Evolutionary conservation across 2,888 invertebrate genomes (phyloP), one percentile per base, ranked within the genome.

Genomic region (Acronicta leporina): DNA sequence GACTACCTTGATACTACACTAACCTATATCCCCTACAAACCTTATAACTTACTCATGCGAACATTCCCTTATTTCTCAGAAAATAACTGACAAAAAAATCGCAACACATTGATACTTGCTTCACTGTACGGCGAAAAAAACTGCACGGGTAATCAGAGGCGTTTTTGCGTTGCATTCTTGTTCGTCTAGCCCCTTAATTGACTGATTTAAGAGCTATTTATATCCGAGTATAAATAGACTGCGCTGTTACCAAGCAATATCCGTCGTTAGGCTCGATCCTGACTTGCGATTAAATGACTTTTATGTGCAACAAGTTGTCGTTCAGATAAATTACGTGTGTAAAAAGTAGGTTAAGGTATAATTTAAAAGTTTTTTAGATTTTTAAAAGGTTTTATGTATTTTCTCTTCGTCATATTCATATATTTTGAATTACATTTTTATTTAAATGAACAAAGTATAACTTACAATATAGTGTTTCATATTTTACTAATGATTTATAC

Each of bases 161-260:
- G 60, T 66, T 68, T 68, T 71, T 79, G 43, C 46, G 30, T 41
- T 27, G 52, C 68, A 74, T 76, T 82, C 75, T 63, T 72, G 58
- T 60, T 48, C 35, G 66, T 82, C 84, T 84, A 84, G 82, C 80
- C 83, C 79, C 77, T 78, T 89, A 91, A 91, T 90, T 91, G 88
- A 88, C 85, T 81, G 82, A 84, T 86, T 84, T 80, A 79, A 75
- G 71, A 63, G 81, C 81, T 88, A 89, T 86, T 88, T 90, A 89
- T 90, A 90, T 76, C 65, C 27, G 35, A 67, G 75, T 87, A 86
- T 83, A 86, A 85, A 88, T 87, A 89, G 78, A 62, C 43, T 49
- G 16, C 45, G 50, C 67, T 86, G 90, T 89, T 89, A 83, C 90
- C 76, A 90, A 73, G 84, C 64, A n/a, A 51, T 38, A 42, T 47